Evolutionary conservation across 2,888 invertebrate genomes (phyloP).

Genomic region (Drosophila barbarae): DNA sequence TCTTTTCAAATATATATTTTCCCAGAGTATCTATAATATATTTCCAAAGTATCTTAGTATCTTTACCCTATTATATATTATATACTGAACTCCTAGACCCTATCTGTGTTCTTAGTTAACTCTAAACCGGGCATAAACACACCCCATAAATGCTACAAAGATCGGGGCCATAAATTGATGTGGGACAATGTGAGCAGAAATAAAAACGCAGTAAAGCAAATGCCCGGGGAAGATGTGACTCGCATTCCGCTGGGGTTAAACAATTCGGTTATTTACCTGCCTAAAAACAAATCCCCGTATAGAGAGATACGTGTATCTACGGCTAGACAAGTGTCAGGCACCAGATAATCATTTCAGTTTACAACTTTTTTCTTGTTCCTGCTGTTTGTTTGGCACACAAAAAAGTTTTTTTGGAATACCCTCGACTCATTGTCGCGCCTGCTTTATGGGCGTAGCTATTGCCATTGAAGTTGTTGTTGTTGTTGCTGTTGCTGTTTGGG

Average conservation of each 20-base stretch:
- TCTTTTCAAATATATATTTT: too few species aligned
- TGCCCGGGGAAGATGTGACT: constrained; percentile 62
- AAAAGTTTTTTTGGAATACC: constrained; percentile 26
- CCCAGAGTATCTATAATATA: too few species aligned
- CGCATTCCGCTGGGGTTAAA: constrained; percentile 52
- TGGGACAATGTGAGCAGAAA: constrained; percentile 31
- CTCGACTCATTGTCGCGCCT: constrained; percentile 46
- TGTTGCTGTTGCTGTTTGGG: constrained; percentile 2
- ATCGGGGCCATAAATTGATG: constrained; percentile 25
- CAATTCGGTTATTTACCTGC: constrained; percentile 63
- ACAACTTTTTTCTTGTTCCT: constrained; percentile 62
- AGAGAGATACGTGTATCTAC: constrained; percentile 40
- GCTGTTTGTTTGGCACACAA: constrained; percentile 13
- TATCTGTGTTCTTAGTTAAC: constrained; percentile 14
- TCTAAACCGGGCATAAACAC: constrained; percentile 24
- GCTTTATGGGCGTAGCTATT: constrained; percentile 35
- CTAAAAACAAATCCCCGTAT: constrained; percentile 41
- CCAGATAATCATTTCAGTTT: constrained; percentile 73
- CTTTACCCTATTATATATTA: not conserved
- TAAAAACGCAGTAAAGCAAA: constrained; percentile 61
- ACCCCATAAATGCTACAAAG: constrained; percentile 39
- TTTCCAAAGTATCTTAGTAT: too few species aligned
- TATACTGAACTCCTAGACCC: not conserved
- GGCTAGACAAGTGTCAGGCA: constrained; percentile 65
- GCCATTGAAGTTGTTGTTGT: constrained; percentile 31